Conservation (phyloP, 2,888 invertebrate species). For the Orchestes rusci region DNA sequence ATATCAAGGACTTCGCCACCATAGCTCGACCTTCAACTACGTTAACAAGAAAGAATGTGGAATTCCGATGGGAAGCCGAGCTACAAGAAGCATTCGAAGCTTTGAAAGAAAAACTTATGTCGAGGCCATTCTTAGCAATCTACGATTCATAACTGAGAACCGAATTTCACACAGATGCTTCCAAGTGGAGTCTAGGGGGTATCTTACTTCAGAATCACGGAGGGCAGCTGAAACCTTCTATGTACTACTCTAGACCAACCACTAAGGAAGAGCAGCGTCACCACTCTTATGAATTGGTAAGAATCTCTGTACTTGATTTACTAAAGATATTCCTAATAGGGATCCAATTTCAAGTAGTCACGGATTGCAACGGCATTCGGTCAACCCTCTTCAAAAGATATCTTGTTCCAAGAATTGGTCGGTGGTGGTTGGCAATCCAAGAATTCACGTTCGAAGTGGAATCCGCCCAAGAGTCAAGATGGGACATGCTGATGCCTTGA, state of each 20-base stretch:
- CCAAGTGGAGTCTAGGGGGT: neutral
- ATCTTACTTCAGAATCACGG: neutral
- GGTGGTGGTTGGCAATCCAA: neutral
- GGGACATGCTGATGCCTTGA: no score
- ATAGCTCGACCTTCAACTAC: no score
- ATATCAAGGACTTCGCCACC: no score
- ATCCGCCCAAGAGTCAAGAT: no score
- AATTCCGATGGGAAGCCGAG: neutral
- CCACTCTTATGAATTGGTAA: neutral
- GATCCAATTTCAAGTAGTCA: neutral
- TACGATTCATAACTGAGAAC: neutral
- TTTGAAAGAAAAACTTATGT: neutral
- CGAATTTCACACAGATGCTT: neutral
- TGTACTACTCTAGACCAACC: neutral
- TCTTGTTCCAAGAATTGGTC: neutral
- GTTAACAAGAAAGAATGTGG: neutral
- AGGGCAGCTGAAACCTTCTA: neutral
- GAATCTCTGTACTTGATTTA: neutral
- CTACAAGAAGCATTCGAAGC: neutral
- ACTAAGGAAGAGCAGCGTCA: neutral
- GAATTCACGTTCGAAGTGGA: no score
- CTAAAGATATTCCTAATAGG: neutral
- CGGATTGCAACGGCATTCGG: neutral
- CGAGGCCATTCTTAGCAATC: neutral
- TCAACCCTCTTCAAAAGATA: neutral